phyloP scores from a whole-genome alignment of 2,888 invertebrate species.

The Nephrotoma guestfalica region DNA sequence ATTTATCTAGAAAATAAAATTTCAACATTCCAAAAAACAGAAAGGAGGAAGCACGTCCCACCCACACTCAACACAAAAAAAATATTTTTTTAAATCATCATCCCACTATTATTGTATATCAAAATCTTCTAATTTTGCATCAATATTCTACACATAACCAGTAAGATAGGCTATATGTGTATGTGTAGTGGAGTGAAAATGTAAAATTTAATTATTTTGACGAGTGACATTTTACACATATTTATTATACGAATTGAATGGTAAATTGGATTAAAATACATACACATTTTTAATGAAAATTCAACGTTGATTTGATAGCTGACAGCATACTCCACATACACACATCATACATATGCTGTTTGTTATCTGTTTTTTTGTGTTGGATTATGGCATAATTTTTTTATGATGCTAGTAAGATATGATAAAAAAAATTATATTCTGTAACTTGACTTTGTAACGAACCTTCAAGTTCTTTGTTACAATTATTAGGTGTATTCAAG shows the following conservation, averaged over 20 bases:
- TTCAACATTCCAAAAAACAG: background rate
- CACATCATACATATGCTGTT: background rate
- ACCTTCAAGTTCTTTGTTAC: background rate
- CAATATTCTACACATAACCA: background rate
- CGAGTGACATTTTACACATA: background rate
- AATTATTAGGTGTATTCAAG: background rate
- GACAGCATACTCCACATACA: background rate
- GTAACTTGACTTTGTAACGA: background rate
- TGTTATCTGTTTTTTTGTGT: background rate
- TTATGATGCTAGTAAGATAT: background rate
- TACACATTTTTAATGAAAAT: background rate
- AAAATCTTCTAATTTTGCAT: background rate
- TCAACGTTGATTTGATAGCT: background rate
- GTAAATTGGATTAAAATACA: background rate
- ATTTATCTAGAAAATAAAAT: background rate
- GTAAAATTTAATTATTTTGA: background rate
- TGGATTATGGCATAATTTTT: background rate
- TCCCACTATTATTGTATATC: background rate
- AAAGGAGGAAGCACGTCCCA: background rate
- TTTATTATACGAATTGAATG: background rate
- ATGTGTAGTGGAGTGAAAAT: background rate
- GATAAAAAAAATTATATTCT: background rate
- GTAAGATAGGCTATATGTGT: background rate
- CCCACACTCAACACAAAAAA: background rate
- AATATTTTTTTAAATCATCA: background rate